Evolutionary conservation across 2,888 invertebrate species (phyloP).

Genomic region (Drosophila nr. fundita): DNA sequence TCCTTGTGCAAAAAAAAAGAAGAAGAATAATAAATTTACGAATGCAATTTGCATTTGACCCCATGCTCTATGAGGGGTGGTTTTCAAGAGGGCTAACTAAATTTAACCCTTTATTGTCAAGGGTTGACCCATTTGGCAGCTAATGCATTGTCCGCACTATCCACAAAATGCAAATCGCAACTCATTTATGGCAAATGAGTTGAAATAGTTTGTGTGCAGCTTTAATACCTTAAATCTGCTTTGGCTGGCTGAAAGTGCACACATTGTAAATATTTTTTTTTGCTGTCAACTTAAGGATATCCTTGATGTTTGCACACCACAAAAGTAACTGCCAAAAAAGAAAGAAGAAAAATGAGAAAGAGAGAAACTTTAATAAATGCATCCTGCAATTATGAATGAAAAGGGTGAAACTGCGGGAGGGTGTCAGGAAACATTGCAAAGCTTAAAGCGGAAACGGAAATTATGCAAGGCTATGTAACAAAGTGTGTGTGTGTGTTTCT

Average conservation of each 20-base stretch:
- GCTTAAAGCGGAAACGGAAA: constrained; percentile 52
- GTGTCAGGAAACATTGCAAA: constrained; percentile 53
- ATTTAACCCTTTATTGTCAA: constrained; percentile 23
- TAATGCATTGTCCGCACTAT: constrained; percentile 38
- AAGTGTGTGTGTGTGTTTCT: constrained; percentile 10
- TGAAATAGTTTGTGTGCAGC: constrained; percentile 30
- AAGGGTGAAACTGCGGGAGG: constrained; percentile 42
- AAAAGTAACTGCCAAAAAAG: constrained; percentile 6
- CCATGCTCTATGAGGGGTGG: constrained; percentile 21
- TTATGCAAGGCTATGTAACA: constrained; percentile 32
- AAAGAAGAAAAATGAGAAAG: constrained; percentile 1
- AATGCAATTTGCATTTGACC: constrained; percentile 60
- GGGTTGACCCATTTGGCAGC: constrained; percentile 40
- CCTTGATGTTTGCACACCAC: constrained; percentile 69
- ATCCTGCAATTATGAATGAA: constrained; percentile 79
- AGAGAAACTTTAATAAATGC: constrained; percentile 59
- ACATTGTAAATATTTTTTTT: constrained; percentile 65
- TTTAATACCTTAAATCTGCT: constrained; percentile 35
- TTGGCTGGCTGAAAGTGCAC: constrained; percentile 38
- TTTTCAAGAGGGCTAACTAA: constrained; percentile 38
- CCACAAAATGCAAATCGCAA: constrained; percentile 40
- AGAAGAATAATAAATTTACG: constrained; percentile 27
- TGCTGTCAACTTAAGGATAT: constrained; percentile 79
- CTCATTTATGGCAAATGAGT: constrained; percentile 48
- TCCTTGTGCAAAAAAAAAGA: constrained; percentile 46